phyloP scores from a whole-genome alignment of 2,797 vertebrate genomes.

The Eutrigla gurnardus region DNA sequence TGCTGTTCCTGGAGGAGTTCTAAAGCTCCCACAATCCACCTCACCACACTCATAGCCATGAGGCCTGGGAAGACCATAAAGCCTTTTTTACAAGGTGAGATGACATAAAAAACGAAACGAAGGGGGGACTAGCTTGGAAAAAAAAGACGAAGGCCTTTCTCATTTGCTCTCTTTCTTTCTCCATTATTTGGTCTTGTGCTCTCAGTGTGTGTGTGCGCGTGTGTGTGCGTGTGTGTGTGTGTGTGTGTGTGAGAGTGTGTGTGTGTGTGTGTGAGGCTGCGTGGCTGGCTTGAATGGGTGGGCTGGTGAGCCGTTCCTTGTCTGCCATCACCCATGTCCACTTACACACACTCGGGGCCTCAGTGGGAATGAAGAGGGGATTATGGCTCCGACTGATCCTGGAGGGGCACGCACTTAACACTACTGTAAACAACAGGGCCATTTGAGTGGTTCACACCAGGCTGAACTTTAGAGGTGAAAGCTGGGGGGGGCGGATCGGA shows the following conservation, averaged over 20 bases:
- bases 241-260: slow-evolving; percentile 32
- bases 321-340: slow-evolving; percentile 83
- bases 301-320: slow-evolving; percentile 70
- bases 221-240: slow-evolving; percentile 3
- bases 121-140: slow-evolving; percentile 36
- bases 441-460: slow-evolving; percentile 69
- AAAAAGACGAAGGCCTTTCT: slow-evolving; percentile 36
- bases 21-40: slow-evolving; percentile 69
- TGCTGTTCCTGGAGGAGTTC: slow-evolving; percentile 62
- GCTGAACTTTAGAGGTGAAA: slow-evolving; percentile 63
- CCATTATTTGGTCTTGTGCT: slow-evolving; percentile 25
- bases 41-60: slow-evolving; percentile 56
- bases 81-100: slow-evolving; percentile 83
- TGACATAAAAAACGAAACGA: slow-evolving; percentile 75
- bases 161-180: slow-evolving; percentile 35
- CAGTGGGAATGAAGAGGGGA: slow-evolving; percentile 82
- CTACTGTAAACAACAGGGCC: slow-evolving; percentile 80
- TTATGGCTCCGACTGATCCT: slow-evolving; percentile 82
- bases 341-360: slow-evolving; percentile 78
- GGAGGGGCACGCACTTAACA: slow-evolving; percentile 81
- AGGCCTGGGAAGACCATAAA: slow-evolving; percentile 80
- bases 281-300: slow-evolving; percentile 47
- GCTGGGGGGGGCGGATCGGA: slow-evolving; percentile 27
- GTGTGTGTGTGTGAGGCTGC: slow-evolving; percentile 39
- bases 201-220: neutral